phyloP scores from a whole-genome alignment of 2,888 invertebrate species.

The Mylabris sibirica region DNA sequence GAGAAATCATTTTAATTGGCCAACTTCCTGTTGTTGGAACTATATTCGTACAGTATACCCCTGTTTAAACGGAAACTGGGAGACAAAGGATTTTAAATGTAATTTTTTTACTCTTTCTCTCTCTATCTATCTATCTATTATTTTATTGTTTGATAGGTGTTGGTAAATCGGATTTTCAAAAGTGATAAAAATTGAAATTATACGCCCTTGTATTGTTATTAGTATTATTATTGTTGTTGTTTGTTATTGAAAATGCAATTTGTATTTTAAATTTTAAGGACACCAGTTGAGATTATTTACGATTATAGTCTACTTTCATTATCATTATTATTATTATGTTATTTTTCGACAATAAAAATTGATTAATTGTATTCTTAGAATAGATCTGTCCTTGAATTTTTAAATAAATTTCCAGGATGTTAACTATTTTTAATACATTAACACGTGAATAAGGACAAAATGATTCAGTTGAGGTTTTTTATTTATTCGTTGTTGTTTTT shows the following conservation, averaged over 20 bases:
- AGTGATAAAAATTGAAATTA: slow-evolving; percentile 24
- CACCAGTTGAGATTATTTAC: slow-evolving; percentile 16
- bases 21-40: slow-evolving; percentile 42
- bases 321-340: not conserved
- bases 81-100: slow-evolving; percentile 39
- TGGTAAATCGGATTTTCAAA: slow-evolving; percentile 21
- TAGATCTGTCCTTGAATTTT: slow-evolving; percentile 29
- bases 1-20: slow-evolving; percentile 47
- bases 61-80: slow-evolving; percentile 39
- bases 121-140: not conserved
- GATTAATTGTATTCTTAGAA: slow-evolving; percentile 27
- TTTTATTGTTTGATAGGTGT: slow-evolving; percentile 24
- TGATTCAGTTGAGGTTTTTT: slow-evolving; percentile 28
- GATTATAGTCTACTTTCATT: slow-evolving; percentile 18
- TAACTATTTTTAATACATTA: slow-evolving; percentile 34
- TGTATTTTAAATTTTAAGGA: slow-evolving; percentile 29
- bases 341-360: slow-evolving; percentile 4
- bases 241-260: not conserved
- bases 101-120: slow-evolving; percentile 19
- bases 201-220: slow-evolving; percentile 9
- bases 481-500: not conserved
- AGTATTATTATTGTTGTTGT: too few species aligned
- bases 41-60: slow-evolving; percentile 28
- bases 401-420: slow-evolving; percentile 34
- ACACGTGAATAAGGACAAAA: slow-evolving; percentile 26